A percentile compares a stretch with the other conserved stretches of the same genome.
Conservation (phyloP, 35 echinoderm and acorn worm species). For the Eucidaris tribuloides region DNA sequence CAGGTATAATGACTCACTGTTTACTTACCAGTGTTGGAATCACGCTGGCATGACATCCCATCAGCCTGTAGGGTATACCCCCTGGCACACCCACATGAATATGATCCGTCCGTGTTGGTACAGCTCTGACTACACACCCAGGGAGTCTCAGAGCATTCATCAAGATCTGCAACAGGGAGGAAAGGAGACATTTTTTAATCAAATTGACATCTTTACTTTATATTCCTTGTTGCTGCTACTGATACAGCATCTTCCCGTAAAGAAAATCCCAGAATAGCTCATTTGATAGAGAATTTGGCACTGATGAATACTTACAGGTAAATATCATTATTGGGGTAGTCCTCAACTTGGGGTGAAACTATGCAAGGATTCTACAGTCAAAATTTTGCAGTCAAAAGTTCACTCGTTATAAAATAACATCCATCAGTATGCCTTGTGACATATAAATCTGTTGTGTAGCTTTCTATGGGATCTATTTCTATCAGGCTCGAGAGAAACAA, state of each 20-base stretch:
- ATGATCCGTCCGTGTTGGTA: constrained; percentile 54
- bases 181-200: not conserved
- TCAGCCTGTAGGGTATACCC: constrained; percentile 32
- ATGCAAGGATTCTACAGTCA: too few relatives aligned
- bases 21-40: not conserved
- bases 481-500: too few relatives aligned
- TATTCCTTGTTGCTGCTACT: not conserved
- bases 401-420: too few relatives aligned
- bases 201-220: not conserved
- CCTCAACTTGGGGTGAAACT: not conserved
- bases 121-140: constrained; percentile 83
- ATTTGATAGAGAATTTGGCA: not conserved
- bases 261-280: too few relatives aligned
- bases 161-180: constrained; percentile 55
- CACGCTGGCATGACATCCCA: not conserved
- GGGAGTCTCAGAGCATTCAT: constrained; percentile 67
- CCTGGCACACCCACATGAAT: constrained; percentile 53
- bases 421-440: too few relatives aligned
- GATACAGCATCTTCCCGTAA: too few relatives aligned
- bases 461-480: too few relatives aligned
- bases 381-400: too few relatives aligned
- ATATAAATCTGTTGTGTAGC: too few relatives aligned
- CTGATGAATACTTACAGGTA: not conserved
- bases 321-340: not conserved
- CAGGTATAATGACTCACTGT: too few relatives aligned